Percentiles rank a stretch among this genome's conserved stretches.
phyloP scores from a whole-genome alignment of 2,113 vertebrate genomes.

The Heterochromis multidens region DNA sequence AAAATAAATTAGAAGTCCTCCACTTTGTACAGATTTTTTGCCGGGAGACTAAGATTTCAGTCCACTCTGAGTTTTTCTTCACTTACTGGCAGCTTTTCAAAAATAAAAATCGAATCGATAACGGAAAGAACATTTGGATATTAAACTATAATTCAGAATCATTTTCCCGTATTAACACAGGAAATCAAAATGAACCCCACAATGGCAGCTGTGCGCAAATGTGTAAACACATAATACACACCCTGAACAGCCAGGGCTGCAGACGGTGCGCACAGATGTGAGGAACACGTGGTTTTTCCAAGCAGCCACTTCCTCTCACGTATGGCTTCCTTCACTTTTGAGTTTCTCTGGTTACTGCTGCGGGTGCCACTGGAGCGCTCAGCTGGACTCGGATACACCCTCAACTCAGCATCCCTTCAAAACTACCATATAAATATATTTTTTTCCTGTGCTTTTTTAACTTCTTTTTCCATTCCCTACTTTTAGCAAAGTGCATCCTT shows the following conservation, averaged over 20 bases:
- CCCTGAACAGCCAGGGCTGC: neutral
- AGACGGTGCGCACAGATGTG: constrained; percentile 59
- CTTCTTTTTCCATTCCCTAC: neutral
- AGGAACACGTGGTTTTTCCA: constrained; percentile 71
- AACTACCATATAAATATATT: neutral
- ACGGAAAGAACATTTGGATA: neutral
- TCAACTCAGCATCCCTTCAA: constrained; percentile 43
- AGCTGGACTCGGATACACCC: constrained; percentile 18
- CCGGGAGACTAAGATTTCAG: neutral
- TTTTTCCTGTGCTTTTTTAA: neutral
- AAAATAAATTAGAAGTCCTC: neutral
- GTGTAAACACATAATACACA: neutral
- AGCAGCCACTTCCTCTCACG: constrained; percentile 64
- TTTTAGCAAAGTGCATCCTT: neutral
- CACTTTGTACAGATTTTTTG: neutral
- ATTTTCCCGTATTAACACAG: neutral
- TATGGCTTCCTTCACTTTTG: constrained; percentile 37
- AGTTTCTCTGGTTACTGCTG: constrained; percentile 41
- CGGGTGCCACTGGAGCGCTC: constrained; percentile 22
- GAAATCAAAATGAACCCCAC: neutral
- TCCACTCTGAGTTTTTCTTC: neutral
- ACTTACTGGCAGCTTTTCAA: neutral
- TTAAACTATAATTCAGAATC: neutral
- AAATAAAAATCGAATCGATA: neutral
- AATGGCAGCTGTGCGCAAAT: neutral